phyloP scores from a whole-genome alignment of 1,140 invertebrate genomes.

The Magallana angulata region DNA sequence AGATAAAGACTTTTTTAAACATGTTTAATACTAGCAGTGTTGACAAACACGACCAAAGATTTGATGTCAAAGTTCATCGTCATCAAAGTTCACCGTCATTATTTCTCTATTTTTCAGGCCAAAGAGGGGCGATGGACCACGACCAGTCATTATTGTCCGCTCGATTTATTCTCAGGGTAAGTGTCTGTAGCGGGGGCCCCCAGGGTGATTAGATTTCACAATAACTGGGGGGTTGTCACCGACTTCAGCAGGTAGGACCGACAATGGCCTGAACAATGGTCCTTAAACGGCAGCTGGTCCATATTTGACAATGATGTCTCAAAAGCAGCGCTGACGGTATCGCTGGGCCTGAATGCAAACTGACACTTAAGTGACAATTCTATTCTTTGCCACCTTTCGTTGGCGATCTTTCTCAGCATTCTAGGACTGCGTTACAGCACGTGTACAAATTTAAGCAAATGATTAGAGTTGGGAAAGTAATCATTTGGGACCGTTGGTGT shows the following conservation, averaged over 20 bases:
- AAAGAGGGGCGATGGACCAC: slow-evolving; percentile 72
- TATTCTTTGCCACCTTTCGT: neutral
- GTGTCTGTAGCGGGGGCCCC: slow-evolving; percentile 29
- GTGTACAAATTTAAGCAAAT: neutral
- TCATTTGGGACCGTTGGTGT: neutral
- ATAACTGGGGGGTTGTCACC: neutral
- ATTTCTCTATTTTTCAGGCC: slow-evolving; percentile 62
- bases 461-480: neutral
- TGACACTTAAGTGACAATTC: neutral
- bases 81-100: too few species aligned
- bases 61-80: too few species aligned
- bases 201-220: neutral
- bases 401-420: slow-evolving; percentile 12
- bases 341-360: neutral
- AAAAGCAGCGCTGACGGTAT: neutral
- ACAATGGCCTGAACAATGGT: neutral
- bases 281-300: slow-evolving; percentile 18
- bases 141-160: slow-evolving; percentile 72
- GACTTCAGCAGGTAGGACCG: neutral
- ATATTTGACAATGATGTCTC: slow-evolving; percentile 1
- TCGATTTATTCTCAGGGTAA: slow-evolving; percentile 75
- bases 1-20: too few species aligned
- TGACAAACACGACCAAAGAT: too few species aligned
- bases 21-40: too few species aligned
- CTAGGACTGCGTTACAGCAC: neutral